These are phyloP conservation scores for Musca domestica DNA, from an alignment of 1,140 invertebrate species.

Conservation along the genomic window DNA sequence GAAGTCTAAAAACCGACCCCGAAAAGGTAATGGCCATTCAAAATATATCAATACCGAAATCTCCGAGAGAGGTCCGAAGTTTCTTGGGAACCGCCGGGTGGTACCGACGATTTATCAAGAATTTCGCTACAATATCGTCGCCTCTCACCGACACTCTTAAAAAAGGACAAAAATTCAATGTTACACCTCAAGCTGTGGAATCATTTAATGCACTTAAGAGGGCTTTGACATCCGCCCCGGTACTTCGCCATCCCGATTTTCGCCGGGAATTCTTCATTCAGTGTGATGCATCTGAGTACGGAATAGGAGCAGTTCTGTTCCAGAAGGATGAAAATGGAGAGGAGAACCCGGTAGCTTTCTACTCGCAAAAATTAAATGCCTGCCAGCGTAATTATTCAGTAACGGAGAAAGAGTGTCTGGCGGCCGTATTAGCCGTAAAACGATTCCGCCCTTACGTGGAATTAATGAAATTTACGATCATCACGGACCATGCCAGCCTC, in stretches of 20 bases:
- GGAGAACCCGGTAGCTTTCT: background rate
- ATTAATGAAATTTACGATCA: background rate
- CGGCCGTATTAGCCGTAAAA: background rate
- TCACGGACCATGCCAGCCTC: background rate
- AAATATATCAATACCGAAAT: background rate
- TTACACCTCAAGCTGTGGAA: background rate
- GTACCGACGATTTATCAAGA: conserved; percentile 36
- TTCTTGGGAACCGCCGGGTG: conserved; percentile 43
- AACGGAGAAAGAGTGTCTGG: too few relatives aligned
- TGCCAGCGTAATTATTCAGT: background rate
- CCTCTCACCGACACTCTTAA: background rate
- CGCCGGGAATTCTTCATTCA: too few relatives aligned
- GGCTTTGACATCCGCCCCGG: background rate
- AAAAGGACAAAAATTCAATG: background rate
- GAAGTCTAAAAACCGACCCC: background rate
- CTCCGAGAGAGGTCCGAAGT: too few relatives aligned
- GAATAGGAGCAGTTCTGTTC: background rate
- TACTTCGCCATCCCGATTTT: background rate
- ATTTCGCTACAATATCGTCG: conserved; percentile 30
- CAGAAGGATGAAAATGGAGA: background rate
- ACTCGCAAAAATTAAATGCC: background rate
- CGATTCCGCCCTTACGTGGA: too few relatives aligned
- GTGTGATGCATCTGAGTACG: background rate
- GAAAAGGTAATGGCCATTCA: background rate
- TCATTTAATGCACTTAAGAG: background rate